Base-by-base conservation (phyloP, 2,113 vertebrate species). In the Sardina pilchardus region DNA sequence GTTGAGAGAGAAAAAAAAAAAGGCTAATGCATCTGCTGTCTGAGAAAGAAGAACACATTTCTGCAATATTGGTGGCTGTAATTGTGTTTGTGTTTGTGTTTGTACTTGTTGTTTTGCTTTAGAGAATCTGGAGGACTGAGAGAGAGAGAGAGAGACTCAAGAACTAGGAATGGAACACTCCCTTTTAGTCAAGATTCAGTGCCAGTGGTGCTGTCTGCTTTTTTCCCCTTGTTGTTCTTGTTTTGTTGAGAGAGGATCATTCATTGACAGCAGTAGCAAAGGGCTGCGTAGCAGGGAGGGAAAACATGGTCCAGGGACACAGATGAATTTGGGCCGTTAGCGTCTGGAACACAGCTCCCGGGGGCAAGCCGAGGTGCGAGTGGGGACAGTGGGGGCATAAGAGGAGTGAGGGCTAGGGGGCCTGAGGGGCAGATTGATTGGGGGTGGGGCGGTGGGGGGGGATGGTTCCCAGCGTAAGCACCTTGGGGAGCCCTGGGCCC, bases 371-470 rank as follows among this genome's bases (percentile, higher is more conserved):
- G 21, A 24, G 21, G 21, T 19, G 4, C 6, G 6, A 59, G 53
- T 19, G 4, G 39, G 19, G 53, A 6, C 21, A 16, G 63, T 71
- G 63, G 17, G 17, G 17, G 53, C 17, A n/a, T 63, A 4, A n/a
- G 59, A n/a, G 59, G 92, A 83, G 78, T 89, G 83, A 86, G 90
- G 90, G 88, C 84, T 88, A 47, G 83, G 81, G 85, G 91, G 78
- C 89, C 90, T 89, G 48, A 93, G 89, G 75, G 84, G 85, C 84
- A 90, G 89, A 88, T 87, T 94, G 90, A 92, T 93, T 91, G 89
- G 56, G 83, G 34, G 81, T 82, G 89, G 85, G 88, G 90, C 91
- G 90, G 83, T 87, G 82, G 85, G 91, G 86, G 83, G 85, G 91
- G 89, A 84, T 87, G 83, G 34, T 85, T 86, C 44, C 82, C 85